Conservation (phyloP, 2,797 vertebrate species). For the Remorina albescens region DNA sequence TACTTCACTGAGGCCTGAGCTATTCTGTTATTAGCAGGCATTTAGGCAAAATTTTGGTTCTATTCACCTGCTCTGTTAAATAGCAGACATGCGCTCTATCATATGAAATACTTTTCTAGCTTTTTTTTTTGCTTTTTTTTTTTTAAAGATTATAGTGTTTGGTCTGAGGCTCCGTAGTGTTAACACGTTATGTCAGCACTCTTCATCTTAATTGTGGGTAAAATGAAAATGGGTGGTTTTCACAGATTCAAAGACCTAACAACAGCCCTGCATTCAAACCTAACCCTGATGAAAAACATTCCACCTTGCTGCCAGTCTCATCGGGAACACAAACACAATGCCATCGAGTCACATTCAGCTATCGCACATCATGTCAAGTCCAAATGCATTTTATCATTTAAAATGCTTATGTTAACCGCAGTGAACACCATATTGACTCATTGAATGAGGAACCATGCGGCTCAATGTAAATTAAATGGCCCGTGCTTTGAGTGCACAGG, state of each 20-base stretch:
- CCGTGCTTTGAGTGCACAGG: constrained; percentile 75
- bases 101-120: too few species aligned
- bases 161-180: constrained; percentile 16
- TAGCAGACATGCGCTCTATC: too few species aligned
- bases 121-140: constrained; percentile 17
- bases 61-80: constrained; percentile 9
- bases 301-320: constrained; percentile 32
- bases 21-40: constrained; percentile 2
- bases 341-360: constrained; percentile 20
- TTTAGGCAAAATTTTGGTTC: not conserved
- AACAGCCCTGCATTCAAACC: constrained; percentile 37
- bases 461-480: constrained; percentile 78
- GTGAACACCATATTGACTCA: constrained; percentile 55
- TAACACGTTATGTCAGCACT: constrained; percentile 40
- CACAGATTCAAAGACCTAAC: constrained; percentile 5
- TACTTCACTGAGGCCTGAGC: not conserved
- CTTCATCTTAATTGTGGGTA: constrained; percentile 22
- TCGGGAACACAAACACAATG: constrained; percentile 30
- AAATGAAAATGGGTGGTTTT: constrained; percentile 25
- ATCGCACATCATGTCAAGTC: constrained; percentile 27
- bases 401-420: constrained; percentile 64
- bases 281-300: constrained; percentile 51
- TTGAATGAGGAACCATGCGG: constrained; percentile 61
- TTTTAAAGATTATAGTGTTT: not conserved
- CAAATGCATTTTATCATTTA: constrained; percentile 62